These are phyloP conservation scores for Buphagus erythrorhynchus DNA, from an alignment of 2,797 vertebrate species.

Conservation along the genomic window DNA sequence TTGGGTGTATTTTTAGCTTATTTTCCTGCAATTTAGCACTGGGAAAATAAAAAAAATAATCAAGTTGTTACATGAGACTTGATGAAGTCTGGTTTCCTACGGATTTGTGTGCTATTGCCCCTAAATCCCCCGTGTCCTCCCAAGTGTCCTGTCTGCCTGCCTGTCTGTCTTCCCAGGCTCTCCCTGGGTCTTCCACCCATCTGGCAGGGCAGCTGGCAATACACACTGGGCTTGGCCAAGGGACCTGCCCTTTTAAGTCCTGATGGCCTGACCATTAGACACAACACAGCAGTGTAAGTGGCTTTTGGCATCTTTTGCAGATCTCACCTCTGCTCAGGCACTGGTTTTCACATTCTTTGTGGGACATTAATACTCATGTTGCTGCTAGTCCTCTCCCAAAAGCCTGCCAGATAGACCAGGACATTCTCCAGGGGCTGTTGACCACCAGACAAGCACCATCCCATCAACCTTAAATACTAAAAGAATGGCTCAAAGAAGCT, in stretches of 20 bases:
- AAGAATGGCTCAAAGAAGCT: not conserved
- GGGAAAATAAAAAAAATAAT: not conserved
- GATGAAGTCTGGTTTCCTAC: constrained; percentile 40
- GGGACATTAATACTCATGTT: not conserved
- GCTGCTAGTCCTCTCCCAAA: not conserved
- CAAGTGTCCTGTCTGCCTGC: not conserved
- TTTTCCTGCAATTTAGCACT: constrained; percentile 35
- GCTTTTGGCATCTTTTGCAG: not conserved
- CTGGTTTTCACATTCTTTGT: not conserved
- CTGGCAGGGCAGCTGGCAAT: not conserved
- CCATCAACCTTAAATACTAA: not conserved
- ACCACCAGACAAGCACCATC: not conserved
- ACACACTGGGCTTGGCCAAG: not conserved
- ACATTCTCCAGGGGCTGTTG: not conserved
- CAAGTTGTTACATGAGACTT: not conserved
- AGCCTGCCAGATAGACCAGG: not conserved
- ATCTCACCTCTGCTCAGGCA: not conserved
- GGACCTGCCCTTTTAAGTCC: not conserved
- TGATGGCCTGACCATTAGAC: not conserved
- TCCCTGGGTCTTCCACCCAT: not conserved
- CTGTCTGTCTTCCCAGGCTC: not conserved
- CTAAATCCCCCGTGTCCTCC: not conserved
- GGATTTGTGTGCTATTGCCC: not conserved
- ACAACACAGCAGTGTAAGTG: not conserved
- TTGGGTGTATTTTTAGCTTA: constrained; percentile 26